phyloP scores from a whole-genome alignment of 2,888 invertebrate species.

The Drosophila limbata region DNA sequence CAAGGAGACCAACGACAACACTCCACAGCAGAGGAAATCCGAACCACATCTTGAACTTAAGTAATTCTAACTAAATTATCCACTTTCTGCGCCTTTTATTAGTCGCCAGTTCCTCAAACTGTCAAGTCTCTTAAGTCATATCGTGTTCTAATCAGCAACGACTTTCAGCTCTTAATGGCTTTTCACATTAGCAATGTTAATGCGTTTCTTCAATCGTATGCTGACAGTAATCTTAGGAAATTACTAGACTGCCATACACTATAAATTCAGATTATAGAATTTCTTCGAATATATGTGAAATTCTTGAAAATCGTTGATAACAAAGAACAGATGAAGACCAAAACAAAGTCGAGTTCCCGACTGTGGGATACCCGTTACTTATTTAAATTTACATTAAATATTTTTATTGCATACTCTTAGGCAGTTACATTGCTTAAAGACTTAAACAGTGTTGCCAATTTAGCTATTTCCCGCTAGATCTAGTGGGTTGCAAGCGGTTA shows the following conservation, averaged over 20 bases:
- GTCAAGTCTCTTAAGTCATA: background rate
- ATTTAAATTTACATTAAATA: too few species aligned
- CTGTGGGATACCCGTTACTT: too few species aligned
- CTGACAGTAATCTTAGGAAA: background rate
- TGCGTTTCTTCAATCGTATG: background rate
- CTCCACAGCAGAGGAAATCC: conserved; percentile 33
- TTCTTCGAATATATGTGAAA: too few species aligned
- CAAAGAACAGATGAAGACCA: too few species aligned
- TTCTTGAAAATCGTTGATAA: too few species aligned
- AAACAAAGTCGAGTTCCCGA: too few species aligned
- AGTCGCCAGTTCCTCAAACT: background rate
- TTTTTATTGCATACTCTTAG: too few species aligned
- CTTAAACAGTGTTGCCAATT: too few species aligned
- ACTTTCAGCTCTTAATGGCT: conserved; percentile 24
- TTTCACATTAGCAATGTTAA: conserved; percentile 24
- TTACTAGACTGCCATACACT: background rate
- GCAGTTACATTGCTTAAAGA: too few species aligned
- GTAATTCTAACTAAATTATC: background rate
- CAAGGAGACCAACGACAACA: conserved; percentile 9
- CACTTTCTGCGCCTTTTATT: background rate
- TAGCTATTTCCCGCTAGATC: too few species aligned
- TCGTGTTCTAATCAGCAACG: conserved; percentile 6
- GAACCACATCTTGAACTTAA: conserved; percentile 36
- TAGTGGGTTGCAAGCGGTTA: too few species aligned
- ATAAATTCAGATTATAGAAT: too few species aligned